A percentile compares a stretch with the other conserved stretches of the same genome.
Evolutionary conservation across 2,113 vertebrate genomes (phyloP).

Genomic region (Columba janthina): DNA sequence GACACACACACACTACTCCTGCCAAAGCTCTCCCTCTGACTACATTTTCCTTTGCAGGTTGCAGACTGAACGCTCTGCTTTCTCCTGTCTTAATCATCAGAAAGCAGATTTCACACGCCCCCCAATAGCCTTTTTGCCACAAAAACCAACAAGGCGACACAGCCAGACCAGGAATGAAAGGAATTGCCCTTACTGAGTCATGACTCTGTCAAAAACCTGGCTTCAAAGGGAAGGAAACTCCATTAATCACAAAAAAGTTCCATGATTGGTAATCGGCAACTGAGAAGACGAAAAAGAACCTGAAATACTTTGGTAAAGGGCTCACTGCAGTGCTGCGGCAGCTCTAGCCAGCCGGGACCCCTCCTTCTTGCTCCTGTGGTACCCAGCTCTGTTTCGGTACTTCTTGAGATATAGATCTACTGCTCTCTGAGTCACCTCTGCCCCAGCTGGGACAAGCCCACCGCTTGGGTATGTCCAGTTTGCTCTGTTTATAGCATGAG

Average conservation of each 20-base stretch:
- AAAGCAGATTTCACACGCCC: background rate
- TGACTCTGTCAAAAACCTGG: background rate
- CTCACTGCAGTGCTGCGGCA: background rate
- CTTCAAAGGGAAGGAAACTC: background rate
- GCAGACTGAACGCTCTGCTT: background rate
- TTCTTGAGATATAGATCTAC: background rate
- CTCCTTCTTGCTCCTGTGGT: background rate
- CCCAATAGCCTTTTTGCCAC: background rate
- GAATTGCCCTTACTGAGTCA: background rate
- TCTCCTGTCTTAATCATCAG: background rate
- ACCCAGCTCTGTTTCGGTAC: background rate
- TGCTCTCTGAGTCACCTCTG: background rate
- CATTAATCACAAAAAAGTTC: background rate
- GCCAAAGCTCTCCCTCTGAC: background rate
- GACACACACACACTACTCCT: rapidly evolving
- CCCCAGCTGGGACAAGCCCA: background rate
- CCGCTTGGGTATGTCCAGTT: background rate
- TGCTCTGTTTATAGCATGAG: background rate
- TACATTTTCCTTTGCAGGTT: background rate
- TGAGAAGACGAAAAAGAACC: background rate
- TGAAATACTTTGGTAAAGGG: background rate
- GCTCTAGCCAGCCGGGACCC: background rate
- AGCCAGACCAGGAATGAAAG: background rate
- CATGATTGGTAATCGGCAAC: background rate
- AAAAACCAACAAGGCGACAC: background rate